These are phyloP conservation scores for Typhlomys cinereus DNA, from an alignment of 2,113 vertebrate species.

Conservation along the genomic window DNA sequence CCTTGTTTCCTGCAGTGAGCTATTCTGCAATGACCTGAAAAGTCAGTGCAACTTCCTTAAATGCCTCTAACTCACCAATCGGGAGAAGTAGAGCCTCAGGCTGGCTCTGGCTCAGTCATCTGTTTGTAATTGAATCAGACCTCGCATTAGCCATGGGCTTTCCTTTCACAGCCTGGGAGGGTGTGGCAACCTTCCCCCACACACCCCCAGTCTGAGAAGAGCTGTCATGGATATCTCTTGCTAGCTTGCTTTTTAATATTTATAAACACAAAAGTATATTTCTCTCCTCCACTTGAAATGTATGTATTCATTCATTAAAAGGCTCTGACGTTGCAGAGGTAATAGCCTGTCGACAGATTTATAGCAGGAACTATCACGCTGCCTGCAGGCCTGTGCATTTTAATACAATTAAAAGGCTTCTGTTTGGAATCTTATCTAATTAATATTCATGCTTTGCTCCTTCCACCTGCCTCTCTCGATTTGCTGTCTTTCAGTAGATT, in stretches of 20 bases:
- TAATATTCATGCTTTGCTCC: slow-evolving; percentile 84
- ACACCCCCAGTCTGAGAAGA: neutral
- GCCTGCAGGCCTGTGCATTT: slow-evolving; percentile 76
- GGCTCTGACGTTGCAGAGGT: slow-evolving; percentile 61
- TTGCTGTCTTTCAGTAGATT: slow-evolving; percentile 81
- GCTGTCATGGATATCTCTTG: slow-evolving; percentile 38
- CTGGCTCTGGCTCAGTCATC: neutral
- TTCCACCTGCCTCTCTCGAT: slow-evolving; percentile 78
- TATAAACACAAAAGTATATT: slow-evolving; percentile 73
- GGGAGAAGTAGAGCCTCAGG: neutral
- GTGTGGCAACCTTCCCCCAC: neutral
- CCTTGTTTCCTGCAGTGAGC: slow-evolving; percentile 25
- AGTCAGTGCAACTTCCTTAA: slow-evolving; percentile 33
- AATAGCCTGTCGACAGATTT: slow-evolving; percentile 82
- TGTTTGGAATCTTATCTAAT: slow-evolving; percentile 83
- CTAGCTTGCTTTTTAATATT: slow-evolving; percentile 73
- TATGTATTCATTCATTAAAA: slow-evolving; percentile 78
- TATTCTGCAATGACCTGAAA: slow-evolving; percentile 41
- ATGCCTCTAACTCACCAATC: neutral
- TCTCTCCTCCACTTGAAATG: slow-evolving; percentile 61
- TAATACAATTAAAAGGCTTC: slow-evolving; percentile 85
- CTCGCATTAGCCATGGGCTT: neutral
- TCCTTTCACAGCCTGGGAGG: slow-evolving; percentile 10
- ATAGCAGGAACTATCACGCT: slow-evolving; percentile 80
- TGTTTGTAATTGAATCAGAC: slow-evolving; percentile 39